A percentile compares a stretch with the other conserved stretches of the same genome.
phyloP scores from a whole-genome alignment of 2,888 invertebrate genomes.

The Mechanitis mazaeus region DNA sequence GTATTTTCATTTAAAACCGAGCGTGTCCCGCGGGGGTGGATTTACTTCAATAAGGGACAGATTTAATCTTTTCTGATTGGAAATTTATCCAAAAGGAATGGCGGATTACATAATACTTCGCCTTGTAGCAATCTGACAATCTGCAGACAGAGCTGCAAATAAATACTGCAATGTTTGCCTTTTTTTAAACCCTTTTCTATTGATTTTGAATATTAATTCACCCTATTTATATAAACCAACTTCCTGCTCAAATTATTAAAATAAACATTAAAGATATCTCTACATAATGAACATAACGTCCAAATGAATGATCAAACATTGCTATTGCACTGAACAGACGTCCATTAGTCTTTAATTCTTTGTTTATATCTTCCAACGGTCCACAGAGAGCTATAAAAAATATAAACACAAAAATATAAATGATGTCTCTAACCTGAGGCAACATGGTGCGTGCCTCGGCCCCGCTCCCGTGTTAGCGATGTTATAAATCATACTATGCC shows the following conservation, averaged over 20 bases:
- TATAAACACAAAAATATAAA: slow-evolving; percentile 73
- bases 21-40: slow-evolving; percentile 48
- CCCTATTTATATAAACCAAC: neutral
- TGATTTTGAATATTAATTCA: neutral
- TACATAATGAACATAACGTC: slow-evolving; percentile 33
- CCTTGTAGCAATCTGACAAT: slow-evolving; percentile 24
- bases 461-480: slow-evolving; percentile 56
- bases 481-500: slow-evolving; percentile 71
- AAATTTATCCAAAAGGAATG: slow-evolving; percentile 40
- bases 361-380: slow-evolving; percentile 63
- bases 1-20: slow-evolving; percentile 27
- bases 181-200: neutral
- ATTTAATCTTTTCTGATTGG: slow-evolving; percentile 65
- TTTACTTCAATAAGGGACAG: slow-evolving; percentile 64
- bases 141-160: slow-evolving; percentile 7
- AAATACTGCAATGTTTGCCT: slow-evolving; percentile 38
- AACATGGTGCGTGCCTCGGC: slow-evolving; percentile 49
- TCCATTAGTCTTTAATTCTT: slow-evolving; percentile 71
- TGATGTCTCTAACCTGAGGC: slow-evolving; percentile 70
- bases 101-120: slow-evolving; percentile 35
- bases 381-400: slow-evolving; percentile 61
- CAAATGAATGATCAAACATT: slow-evolving; percentile 70
- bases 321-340: slow-evolving; percentile 62
- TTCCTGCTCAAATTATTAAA: neutral
- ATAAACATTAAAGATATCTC: neutral